Conservation (phyloP, 2,113 vertebrate genomes). For the Boleophthalmus pectinirostris region DNA sequence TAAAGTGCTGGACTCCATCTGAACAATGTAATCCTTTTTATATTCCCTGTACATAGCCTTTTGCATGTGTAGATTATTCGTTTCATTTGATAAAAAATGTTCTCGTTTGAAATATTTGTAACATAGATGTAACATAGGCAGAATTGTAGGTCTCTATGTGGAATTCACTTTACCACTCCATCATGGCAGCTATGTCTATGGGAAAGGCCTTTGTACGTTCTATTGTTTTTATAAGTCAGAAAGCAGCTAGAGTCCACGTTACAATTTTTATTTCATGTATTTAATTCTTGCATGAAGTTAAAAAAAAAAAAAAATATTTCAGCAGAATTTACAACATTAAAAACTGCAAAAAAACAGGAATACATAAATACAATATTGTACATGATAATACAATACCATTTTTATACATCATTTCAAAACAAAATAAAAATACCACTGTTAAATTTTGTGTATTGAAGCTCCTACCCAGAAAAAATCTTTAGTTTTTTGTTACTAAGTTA, state of each 20-base stretch:
- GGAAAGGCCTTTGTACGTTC: slow-evolving; percentile 55
- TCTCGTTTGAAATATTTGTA: slow-evolving; percentile 67
- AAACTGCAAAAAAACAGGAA: too few species aligned
- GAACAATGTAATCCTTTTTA: slow-evolving; percentile 56
- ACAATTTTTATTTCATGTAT: neutral
- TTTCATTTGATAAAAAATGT: slow-evolving; percentile 65
- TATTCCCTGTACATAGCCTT: slow-evolving; percentile 60
- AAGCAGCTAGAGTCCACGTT: slow-evolving; percentile 16
- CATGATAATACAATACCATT: too few species aligned
- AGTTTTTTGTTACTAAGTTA: too few species aligned
- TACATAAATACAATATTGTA: too few species aligned
- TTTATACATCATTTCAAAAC: too few species aligned
- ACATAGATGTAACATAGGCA: slow-evolving; percentile 58
- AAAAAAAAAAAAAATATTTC: too few species aligned
- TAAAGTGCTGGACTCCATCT: slow-evolving; percentile 27
- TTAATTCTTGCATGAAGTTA: neutral
- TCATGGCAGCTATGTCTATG: slow-evolving; percentile 70
- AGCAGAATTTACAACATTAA: too few species aligned
- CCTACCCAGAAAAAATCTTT: too few species aligned
- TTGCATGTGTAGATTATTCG: slow-evolving; percentile 66
- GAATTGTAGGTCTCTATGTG: slow-evolving; percentile 44
- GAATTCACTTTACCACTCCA: slow-evolving; percentile 23
- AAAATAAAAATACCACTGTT: too few species aligned
- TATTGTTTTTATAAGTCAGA: slow-evolving; percentile 31
- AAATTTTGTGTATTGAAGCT: too few species aligned